A percentile compares a stretch with the other conserved stretches of the same genome.
Evolutionary conservation across 2,113 vertebrate species (phyloP).

Genomic region (Chunga burmeisteri): DNA sequence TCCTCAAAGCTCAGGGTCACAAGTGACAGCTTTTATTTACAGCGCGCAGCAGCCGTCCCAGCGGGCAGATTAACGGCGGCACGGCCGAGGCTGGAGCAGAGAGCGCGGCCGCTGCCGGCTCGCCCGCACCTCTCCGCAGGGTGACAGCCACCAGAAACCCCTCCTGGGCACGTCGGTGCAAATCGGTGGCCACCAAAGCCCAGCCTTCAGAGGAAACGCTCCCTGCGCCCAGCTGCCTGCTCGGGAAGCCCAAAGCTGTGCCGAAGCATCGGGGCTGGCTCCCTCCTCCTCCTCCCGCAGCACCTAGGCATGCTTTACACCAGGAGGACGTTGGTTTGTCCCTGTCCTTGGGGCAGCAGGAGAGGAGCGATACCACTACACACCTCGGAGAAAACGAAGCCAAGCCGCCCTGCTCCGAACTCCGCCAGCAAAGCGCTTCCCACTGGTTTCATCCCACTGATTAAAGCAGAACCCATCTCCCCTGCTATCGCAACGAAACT

Average conservation of each 20-base stretch:
- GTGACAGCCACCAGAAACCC: background rate
- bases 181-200: rapidly evolving
- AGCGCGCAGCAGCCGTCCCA: background rate
- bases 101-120: rapidly evolving
- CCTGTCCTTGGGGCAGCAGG: background rate
- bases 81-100: background rate
- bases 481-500: background rate
- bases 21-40: background rate
- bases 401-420: background rate
- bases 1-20: slow-evolving; percentile 10
- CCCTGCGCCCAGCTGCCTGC: background rate
- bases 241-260: background rate
- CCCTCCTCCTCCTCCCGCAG: background rate
- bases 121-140: rapidly evolving
- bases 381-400: rapidly evolving
- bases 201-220: rapidly evolving
- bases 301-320: rapidly evolving
- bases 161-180: background rate
- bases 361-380: rapidly evolving
- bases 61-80: background rate
- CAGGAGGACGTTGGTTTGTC: background rate
- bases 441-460: background rate
- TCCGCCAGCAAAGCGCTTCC: background rate
- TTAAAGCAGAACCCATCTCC: background rate
- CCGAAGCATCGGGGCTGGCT: rapidly evolving